A percentile compares a stretch with the other conserved stretches of the same genome.
phyloP scores from a whole-genome alignment of 2,113 vertebrate genomes.

The Guaruba guarouba region DNA sequence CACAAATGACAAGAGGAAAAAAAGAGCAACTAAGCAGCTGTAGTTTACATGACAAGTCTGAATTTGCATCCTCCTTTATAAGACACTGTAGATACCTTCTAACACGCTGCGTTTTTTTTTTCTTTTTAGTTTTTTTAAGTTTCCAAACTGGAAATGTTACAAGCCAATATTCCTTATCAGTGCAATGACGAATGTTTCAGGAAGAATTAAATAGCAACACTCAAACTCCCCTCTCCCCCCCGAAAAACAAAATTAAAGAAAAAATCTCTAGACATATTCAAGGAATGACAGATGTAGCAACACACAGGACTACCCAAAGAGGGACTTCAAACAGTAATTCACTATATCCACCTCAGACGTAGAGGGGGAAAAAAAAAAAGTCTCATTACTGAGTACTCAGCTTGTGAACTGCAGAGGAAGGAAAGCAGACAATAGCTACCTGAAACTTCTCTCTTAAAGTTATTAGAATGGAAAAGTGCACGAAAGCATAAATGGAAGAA shows the following conservation, averaged over 20 bases:
- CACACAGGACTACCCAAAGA: not conserved
- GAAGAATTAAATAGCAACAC: not conserved
- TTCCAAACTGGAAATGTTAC: not conserved
- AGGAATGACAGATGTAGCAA: not conserved
- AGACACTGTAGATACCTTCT: not conserved
- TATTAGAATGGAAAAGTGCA: not conserved
- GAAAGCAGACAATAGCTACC: not conserved
- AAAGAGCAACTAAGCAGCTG: not conserved
- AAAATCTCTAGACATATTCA: not conserved
- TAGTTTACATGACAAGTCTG: not conserved
- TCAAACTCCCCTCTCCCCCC: not conserved
- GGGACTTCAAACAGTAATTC: not conserved
- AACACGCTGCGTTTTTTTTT: rapidly evolving
- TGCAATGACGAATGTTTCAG: not conserved
- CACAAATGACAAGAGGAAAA: not conserved
- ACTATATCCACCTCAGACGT: not conserved
- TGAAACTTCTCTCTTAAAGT: not conserved
- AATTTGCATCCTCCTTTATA: not conserved
- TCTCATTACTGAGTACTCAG: not conserved
- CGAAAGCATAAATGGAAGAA: not conserved
- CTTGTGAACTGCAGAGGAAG: not conserved
- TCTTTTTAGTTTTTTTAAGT: not conserved
- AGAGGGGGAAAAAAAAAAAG: not conserved
- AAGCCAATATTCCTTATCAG: not conserved
- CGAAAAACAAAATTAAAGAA: not conserved